Evolutionary conservation across 2,113 vertebrate species (phyloP), one percentile per base, ranked within the genome.

Genomic region (Urocynchramus pylzowi): DNA sequence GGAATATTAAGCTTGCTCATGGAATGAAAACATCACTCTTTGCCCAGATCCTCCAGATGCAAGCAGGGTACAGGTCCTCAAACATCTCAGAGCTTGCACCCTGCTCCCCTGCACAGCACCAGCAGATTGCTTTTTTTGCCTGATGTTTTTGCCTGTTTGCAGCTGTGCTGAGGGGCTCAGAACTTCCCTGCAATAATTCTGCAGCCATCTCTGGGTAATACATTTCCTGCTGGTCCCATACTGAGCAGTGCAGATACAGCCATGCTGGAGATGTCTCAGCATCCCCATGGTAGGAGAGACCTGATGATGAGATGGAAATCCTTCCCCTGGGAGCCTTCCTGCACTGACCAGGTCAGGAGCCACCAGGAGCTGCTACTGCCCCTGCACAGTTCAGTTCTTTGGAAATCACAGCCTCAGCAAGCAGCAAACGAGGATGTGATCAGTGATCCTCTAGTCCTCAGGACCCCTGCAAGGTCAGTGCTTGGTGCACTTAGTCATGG

Each of bases 391-490:
- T 68, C 76, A 50, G n/a, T 3, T 31, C 31, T 73, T 26, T 42
- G 63, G 71, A 19, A 74, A 61, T 4, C 0, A 24, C 59, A 88
- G 44, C 33, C n/a, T 42, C 54, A 49, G 63, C 54, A 42, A 61
- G 52, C 49, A 61, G 52, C 0, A 0, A 27, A 56, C 0, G 0
- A 16, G 45, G 20, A 53, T 1, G 13, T 1, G 1, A 3, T 39
- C 26, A 23, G 47, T 4, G 84, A 74, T 20, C 26, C 68, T 52
- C 11, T n/a, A 83, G 69, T 57, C 16, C 31, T 20, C 23, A 23
- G 79, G 27, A 12, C 56, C 41, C 23, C 22, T 5, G 22, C 18
- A 20, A n/a, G 47, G 24, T 15, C 57, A 63, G 28, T 1, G 59
- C 41, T 39, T 13, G 30, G 76, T 13, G 41, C 15, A 13, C 61